Evolutionary conservation across 2,888 invertebrate species (phyloP).

Genomic region (Tipula unca): DNA sequence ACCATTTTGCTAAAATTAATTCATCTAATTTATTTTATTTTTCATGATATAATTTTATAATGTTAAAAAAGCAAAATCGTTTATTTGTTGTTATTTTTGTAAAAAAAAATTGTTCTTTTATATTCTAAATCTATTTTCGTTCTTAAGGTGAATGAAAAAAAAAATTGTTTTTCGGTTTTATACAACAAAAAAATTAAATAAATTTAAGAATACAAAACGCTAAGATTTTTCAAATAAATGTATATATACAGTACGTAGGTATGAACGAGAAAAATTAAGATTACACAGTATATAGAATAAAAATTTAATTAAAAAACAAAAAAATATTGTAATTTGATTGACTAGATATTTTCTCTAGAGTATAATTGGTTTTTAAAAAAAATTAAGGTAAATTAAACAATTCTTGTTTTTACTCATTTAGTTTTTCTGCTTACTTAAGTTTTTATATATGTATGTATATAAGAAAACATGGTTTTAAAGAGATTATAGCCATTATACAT

Average conservation of each 20-base stretch:
- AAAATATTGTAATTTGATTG: slow-evolving; percentile 3
- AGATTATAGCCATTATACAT: background rate
- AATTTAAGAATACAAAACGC: background rate
- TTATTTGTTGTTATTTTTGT: background rate
- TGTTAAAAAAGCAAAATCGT: background rate
- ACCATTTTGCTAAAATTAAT: background rate
- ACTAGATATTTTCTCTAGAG: slow-evolving; percentile 8
- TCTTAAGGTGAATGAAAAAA: background rate
- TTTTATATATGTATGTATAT: too few relatives aligned
- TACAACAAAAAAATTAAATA: background rate
- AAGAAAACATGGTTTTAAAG: background rate
- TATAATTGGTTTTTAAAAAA: background rate
- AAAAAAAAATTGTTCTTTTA: background rate
- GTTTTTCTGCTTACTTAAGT: background rate
- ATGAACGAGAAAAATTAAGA: background rate
- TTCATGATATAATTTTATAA: background rate
- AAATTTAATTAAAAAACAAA: slow-evolving; percentile 1
- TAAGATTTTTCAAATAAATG: background rate
- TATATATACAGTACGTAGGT: too few relatives aligned
- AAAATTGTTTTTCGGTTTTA: background rate
- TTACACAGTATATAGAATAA: background rate
- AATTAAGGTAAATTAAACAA: background rate
- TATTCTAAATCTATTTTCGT: background rate
- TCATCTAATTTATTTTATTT: background rate
- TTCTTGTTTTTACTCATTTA: background rate